Base-by-base conservation (phyloP, 2,888 invertebrate genomes). In the Megastigmus dorsalis region DNA sequence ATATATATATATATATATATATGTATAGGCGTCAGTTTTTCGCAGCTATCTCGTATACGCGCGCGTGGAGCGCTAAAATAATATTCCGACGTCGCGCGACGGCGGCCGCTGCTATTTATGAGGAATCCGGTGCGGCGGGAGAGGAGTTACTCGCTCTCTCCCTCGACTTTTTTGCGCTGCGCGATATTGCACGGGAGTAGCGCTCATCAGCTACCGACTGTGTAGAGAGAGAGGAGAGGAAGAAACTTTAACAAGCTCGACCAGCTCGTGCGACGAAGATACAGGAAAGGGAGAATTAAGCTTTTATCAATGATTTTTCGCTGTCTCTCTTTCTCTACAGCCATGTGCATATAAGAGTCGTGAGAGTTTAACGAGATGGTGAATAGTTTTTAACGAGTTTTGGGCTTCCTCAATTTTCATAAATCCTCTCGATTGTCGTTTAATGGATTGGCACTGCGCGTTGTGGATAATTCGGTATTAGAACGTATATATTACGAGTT, bases 211-310 rank as follows among this genome's bases (percentile, higher is more conserved):
- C n/a, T n/a, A n/a, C 60, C 9, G 23, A 13, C 18, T 23, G 36
- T 15, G 13, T 23, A 20, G 9, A n/a, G 15, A 13, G 48, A 6
- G 23, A 26, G 28, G n/a, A n/a, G n/a, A n/a, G n/a, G n/a, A n/a
- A n/a, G n/a, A n/a, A n/a, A n/a, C n/a, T n/a, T 66, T 66, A 66
- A 66, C 66, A 43, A 66, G 54, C 26, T 26, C 62, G 36, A 20
- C 13, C 2, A 54, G 41, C 54, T n/a, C n/a, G 54, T 6, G 54
- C 30, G 28, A 30, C 30, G 41, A 28, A 28, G 66, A 30, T 33
- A 20, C 43, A 55, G 30, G 43, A 23, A 28, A 6, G 10, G 9
- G 13, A 20, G 43, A 43, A 23, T 20, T 67, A 33, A 55, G 55
- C 55, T 45, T 20, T 20, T 57, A 67, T 67, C 55, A 33, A 43